phyloP scores from a whole-genome alignment of 2,888 invertebrate genomes.

The Geophilus truncorum region DNA sequence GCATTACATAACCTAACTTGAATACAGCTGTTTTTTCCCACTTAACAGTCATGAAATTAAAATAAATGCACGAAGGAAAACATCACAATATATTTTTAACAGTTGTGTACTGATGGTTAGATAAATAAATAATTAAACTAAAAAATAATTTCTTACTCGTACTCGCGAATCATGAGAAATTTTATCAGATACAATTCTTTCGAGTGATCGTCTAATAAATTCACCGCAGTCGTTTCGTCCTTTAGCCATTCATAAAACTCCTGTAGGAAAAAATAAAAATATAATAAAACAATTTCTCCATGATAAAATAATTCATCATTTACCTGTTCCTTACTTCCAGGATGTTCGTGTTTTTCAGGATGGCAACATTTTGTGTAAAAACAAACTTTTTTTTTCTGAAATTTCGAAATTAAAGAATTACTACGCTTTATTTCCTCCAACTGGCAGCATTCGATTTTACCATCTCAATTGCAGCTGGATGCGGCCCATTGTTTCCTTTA shows the following conservation, averaged over 20 bases:
- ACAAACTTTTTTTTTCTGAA: conserved; percentile 30
- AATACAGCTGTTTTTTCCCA: conserved; percentile 29
- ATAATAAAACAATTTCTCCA: neutral
- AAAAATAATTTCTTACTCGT: conserved; percentile 38
- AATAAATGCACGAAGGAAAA: too few relatives aligned
- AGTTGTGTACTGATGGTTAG: too few relatives aligned
- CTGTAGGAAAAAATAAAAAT: conserved; percentile 15
- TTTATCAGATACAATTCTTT: conserved; percentile 40
- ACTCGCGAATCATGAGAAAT: conserved; percentile 39
- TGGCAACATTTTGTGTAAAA: conserved; percentile 36
- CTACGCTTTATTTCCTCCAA: neutral
- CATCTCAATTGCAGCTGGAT: neutral
- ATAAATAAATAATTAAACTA: too few relatives aligned
- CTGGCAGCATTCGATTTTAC: neutral
- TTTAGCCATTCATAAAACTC: conserved; percentile 40
- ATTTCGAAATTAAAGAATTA: conserved; percentile 27
- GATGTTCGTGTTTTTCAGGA: conserved; percentile 33
- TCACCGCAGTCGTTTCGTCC: conserved; percentile 37
- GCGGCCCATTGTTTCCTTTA: conserved; percentile 30
- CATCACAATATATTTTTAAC: neutral
- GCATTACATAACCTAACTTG: neutral
- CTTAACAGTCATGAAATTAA: neutral
- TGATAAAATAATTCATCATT: neutral
- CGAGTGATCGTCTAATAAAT: conserved; percentile 30
- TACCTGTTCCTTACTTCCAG: conserved; percentile 34